Percentiles rank a stretch among this genome's conserved stretches.
Conservation (phyloP, 2,113 vertebrate genomes). For the Strix uralensis region DNA sequence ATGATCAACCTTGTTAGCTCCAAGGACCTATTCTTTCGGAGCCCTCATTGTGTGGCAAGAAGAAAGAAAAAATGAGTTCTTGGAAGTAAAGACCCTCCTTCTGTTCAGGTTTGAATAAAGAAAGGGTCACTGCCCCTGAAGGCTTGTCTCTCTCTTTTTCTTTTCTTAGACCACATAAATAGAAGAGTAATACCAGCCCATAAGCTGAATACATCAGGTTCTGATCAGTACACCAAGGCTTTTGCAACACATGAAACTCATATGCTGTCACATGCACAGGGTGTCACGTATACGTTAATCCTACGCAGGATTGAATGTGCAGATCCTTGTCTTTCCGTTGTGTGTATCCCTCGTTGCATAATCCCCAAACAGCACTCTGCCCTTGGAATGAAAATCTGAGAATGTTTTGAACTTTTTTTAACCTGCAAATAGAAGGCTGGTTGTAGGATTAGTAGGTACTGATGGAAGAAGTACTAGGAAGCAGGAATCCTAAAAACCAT, state of each 20-base stretch:
- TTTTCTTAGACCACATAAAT: constrained; percentile 49
- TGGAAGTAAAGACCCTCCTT: constrained; percentile 41
- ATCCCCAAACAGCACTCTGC: not conserved
- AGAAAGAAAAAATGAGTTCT: constrained; percentile 48
- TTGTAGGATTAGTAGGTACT: not conserved
- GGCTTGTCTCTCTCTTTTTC: constrained; percentile 18
- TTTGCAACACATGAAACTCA: constrained; percentile 3
- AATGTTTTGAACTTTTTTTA: not conserved
- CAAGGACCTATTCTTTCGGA: not conserved
- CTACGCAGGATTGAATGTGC: not conserved
- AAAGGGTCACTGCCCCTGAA: constrained; percentile 43
- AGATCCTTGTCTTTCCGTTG: not conserved
- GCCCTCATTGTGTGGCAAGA: constrained; percentile 24
- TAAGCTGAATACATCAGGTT: constrained; percentile 23
- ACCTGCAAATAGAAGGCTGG: not conserved
- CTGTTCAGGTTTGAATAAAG: constrained; percentile 58
- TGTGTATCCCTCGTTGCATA: not conserved
- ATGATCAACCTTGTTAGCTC: constrained; percentile 57
- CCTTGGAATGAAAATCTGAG: not conserved
- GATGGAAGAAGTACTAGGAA: not conserved
- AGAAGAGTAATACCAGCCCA: constrained; percentile 16
- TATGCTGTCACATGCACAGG: not conserved
- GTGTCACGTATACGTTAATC: not conserved
- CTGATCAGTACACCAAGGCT: constrained; percentile 31
- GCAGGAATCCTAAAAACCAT: not conserved